Base-by-base conservation (phyloP, 2,113 vertebrate species). In the Erythrolamprus reginae region DNA sequence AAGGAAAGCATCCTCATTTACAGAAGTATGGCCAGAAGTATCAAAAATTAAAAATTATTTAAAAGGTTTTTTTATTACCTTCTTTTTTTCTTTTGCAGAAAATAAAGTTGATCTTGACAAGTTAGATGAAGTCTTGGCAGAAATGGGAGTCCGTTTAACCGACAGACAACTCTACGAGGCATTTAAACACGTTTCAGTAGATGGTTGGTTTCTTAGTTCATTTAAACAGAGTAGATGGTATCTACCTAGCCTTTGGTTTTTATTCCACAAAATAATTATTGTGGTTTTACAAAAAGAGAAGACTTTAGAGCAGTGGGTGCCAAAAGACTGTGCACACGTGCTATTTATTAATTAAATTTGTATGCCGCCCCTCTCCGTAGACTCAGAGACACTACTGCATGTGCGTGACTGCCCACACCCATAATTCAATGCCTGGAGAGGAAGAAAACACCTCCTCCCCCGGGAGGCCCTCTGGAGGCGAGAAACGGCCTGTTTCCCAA, bases 111-210 rank as follows among this genome's bases (percentile, higher is more conserved):
- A 87, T 82, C 6, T 93, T 1, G 88, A 82, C 53, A 91, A 89
- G 28, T 21, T 94, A 24, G 92, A 94, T 77, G 23, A 87, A 10
- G 3, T 94, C 84, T 7, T 94, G 93, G 87, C 88, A 86, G 82
- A 82, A 83, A 51, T 94, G 85, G 94, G 90, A 38, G 85, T 92
- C 84, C 82, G 24, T 77, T 55, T 94, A 19, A 92, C 65, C 10
- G 55, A 89, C 53, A 82, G 92, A 23, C 91, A 94, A 77, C 77
- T 91, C 50, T 61, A 93, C 17, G 91, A 96, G 61, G 53, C 94
- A 84, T 58, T 94, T 83, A 55, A 70, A 48, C 55, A 91, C 23
- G 10, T 93, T 42, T 3, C 93, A 56, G 3, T 42, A 45, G 56
- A 91, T 42, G 86, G 94, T 95, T 17, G 93, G 94, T 89, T 21